Conservation (phyloP, 2,797 vertebrate species). For the Prionace glauca region DNA sequence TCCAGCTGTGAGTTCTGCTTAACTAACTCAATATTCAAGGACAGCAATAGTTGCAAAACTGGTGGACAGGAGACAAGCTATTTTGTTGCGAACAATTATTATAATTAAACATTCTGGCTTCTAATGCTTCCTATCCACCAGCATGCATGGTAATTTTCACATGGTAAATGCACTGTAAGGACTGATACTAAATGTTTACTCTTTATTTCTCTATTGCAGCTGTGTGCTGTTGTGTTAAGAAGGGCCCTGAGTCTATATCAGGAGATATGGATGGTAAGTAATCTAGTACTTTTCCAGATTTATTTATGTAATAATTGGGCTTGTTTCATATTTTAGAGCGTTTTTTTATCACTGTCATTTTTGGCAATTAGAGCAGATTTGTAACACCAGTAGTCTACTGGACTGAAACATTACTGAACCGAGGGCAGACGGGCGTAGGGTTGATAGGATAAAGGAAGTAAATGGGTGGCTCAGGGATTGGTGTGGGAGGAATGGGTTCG, state of each 20-base stretch:
- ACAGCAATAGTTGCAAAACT: not conserved
- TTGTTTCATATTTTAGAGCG: not conserved
- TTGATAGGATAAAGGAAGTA: too few species aligned
- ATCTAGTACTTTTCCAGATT: constrained; percentile 36
- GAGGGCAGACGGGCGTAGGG: too few species aligned
- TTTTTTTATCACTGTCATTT: not conserved
- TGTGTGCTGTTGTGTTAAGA: constrained; percentile 79
- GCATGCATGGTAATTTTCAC: not conserved
- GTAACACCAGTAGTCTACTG: not conserved
- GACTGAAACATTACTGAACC: not conserved
- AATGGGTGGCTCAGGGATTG: too few species aligned
- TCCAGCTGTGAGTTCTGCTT: too few species aligned
- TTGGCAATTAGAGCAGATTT: too few species aligned
- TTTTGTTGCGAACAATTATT: not conserved
- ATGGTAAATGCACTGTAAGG: not conserved
- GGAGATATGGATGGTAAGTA: constrained; percentile 60
- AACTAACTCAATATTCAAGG: too few species aligned
- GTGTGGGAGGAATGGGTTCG: too few species aligned
- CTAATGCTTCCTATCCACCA: not conserved
- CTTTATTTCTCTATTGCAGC: constrained; percentile 54
- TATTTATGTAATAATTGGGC: too few species aligned
- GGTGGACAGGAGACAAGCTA: not conserved
- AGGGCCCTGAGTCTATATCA: constrained; percentile 62
- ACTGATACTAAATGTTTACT: not conserved
- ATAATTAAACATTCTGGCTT: not conserved